These are phyloP conservation scores for Colostygia pectinataria DNA, from an alignment of 2,888 invertebrate species.

Conservation along the genomic window DNA sequence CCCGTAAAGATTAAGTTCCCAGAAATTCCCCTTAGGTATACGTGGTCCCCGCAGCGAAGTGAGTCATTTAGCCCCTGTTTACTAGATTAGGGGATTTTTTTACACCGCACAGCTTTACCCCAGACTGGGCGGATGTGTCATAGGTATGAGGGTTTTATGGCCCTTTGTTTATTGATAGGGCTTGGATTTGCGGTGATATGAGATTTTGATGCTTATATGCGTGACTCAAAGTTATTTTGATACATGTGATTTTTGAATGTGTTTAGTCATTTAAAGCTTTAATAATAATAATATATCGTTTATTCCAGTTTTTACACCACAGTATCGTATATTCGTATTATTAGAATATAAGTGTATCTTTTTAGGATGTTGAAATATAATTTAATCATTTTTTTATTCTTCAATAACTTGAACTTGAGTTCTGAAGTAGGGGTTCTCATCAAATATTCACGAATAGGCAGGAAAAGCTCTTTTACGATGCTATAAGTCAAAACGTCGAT, in stretches of 20 bases:
- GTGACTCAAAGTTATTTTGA: slow-evolving; percentile 2
- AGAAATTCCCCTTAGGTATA: slow-evolving; percentile 57
- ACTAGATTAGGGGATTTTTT: slow-evolving; percentile 82
- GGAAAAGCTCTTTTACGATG: slow-evolving; percentile 52
- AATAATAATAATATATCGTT: no score
- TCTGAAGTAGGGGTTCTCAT: no score
- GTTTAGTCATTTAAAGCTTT: no score
- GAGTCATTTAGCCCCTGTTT: slow-evolving; percentile 82
- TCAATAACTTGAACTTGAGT: no score
- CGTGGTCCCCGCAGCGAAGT: slow-evolving; percentile 74
- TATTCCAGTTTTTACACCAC: no score
- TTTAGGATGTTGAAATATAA: no score
- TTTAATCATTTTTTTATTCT: no score
- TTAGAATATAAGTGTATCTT: no score
- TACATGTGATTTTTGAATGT: slow-evolving; percentile 1
- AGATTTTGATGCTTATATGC: slow-evolving; percentile 31
- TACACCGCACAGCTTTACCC: slow-evolving; percentile 72
- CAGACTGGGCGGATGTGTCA: slow-evolving; percentile 63
- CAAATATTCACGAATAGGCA: slow-evolving; percentile 31
- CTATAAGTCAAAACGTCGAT: slow-evolving; percentile 65
- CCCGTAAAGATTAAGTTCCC: slow-evolving; percentile 81
- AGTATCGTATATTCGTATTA: no score
- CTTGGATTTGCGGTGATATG: slow-evolving; percentile 53
- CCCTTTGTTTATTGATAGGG: slow-evolving; percentile 54
- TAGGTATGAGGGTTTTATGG: slow-evolving; percentile 59